Percentiles rank a stretch among this genome's conserved stretches.
phyloP scores from a whole-genome alignment of 2,888 invertebrate species.

The Cheilosia vernalis region DNA sequence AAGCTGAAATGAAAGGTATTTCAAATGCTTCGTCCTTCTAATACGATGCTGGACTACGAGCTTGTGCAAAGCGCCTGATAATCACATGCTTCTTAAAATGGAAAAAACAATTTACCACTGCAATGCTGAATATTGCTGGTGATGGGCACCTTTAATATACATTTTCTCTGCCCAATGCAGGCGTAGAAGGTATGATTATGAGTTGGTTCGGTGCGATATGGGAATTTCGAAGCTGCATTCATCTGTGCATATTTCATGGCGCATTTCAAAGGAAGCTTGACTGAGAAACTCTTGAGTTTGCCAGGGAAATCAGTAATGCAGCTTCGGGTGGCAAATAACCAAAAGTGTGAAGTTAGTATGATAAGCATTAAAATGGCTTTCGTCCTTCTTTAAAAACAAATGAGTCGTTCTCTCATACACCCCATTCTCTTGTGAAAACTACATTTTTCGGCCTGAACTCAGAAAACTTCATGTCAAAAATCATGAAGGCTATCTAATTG shows the following conservation, averaged over 20 bases:
- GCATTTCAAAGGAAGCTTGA: not conserved
- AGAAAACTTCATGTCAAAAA: too few relatives aligned
- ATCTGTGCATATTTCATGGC: constrained; percentile 29
- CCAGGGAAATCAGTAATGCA: too few relatives aligned
- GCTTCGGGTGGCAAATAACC: too few relatives aligned
- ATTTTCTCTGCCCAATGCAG: constrained; percentile 9
- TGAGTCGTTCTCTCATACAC: too few relatives aligned
- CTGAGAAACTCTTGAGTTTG: not conserved
- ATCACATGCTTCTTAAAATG: constrained; percentile 27
- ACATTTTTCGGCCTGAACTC: too few relatives aligned
- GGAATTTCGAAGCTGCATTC: constrained; percentile 19
- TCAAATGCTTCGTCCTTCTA: not conserved
- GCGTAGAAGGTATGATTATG: not conserved
- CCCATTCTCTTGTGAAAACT: too few relatives aligned
- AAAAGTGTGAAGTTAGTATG: too few relatives aligned
- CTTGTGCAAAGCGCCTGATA: not conserved
- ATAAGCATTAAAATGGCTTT: too few relatives aligned
- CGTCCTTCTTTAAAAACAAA: too few relatives aligned
- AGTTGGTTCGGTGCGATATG: constrained; percentile 12
- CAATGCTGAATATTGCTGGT: not conserved
- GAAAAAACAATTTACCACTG: not conserved
- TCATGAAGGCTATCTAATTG: too few relatives aligned
- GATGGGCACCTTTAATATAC: constrained; percentile 11
- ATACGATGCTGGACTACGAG: not conserved
- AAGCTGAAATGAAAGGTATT: constrained; percentile 41